phyloP scores from a whole-genome alignment of 2,797 vertebrate species.

The Distichodus sexfasciatus region DNA sequence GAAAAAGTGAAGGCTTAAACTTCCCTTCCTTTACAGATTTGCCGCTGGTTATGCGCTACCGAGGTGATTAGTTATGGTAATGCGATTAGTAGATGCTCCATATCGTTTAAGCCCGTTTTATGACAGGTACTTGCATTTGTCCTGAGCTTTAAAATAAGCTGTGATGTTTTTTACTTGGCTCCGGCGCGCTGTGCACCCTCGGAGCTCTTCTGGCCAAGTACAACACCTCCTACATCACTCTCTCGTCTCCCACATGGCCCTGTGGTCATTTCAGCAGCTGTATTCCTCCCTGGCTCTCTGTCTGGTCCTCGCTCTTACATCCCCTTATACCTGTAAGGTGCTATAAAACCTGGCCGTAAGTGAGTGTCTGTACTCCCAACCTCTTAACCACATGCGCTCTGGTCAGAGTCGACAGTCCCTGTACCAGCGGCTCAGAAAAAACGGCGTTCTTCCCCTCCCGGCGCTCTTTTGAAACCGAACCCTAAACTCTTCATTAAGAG shows the following conservation, averaged over 20 bases:
- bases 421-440: too few species aligned
- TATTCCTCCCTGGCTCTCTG: background rate
- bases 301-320: background rate
- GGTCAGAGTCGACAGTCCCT: too few species aligned
- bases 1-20: too few species aligned
- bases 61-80: background rate
- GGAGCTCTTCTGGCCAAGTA: background rate
- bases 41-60: background rate
- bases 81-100: background rate
- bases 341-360: slow-evolving; percentile 7
- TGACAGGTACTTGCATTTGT: background rate
- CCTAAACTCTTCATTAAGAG: slow-evolving; percentile 53
- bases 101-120: background rate
- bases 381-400: slow-evolving; percentile 39
- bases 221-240: slow-evolving; percentile 11
- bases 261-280: slow-evolving; percentile 24
- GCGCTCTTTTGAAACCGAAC: slow-evolving; percentile 51
- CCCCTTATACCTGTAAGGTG: background rate
- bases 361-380: slow-evolving; percentile 13
- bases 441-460: slow-evolving; percentile 39
- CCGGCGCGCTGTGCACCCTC: background rate
- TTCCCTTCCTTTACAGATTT: background rate
- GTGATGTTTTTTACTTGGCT: background rate
- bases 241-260: slow-evolving; percentile 4
- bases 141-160: background rate